phyloP scores from a whole-genome alignment of 2,113 vertebrate species.

The Chiloscyllium plagiosum region DNA sequence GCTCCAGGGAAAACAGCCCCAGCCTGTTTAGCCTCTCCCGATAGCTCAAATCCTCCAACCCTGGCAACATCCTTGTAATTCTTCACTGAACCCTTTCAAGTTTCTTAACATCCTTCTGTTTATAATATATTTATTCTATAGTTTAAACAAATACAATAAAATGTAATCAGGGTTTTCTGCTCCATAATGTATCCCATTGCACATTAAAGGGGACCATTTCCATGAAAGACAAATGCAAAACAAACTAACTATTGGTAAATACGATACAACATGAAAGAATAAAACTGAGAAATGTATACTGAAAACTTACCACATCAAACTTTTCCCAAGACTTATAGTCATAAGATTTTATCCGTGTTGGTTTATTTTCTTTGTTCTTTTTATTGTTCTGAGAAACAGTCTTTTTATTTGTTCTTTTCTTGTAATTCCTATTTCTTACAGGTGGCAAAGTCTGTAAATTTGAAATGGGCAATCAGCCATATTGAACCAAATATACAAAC shows the following conservation, averaged over 20 bases:
- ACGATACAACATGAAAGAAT: background rate
- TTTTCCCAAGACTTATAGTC: slow-evolving; percentile 92
- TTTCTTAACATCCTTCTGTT: background rate
- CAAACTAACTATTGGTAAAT: background rate
- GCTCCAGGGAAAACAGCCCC: too few species aligned
- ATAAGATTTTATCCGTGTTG: slow-evolving; percentile 71
- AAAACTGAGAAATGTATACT: background rate
- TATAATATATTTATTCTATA: background rate
- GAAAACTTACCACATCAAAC: slow-evolving; percentile 79
- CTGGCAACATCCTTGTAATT: too few species aligned
- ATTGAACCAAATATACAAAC: background rate
- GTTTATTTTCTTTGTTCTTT: slow-evolving; percentile 60
- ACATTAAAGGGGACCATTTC: background rate
- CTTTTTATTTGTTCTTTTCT: slow-evolving; percentile 68
- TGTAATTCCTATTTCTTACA: slow-evolving; percentile 81
- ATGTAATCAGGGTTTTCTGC: background rate
- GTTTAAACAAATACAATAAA: background rate
- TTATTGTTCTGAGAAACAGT: slow-evolving; percentile 54
- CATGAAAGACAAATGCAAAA: background rate
- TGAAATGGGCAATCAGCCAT: background rate
- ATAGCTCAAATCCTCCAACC: too few species aligned
- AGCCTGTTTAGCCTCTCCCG: too few species aligned
- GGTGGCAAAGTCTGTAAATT: slow-evolving; percentile 68
- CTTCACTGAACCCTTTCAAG: too few species aligned
- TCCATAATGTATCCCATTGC: background rate